Evolutionary conservation across 2,888 invertebrate species (phyloP).

Genomic region (Trissolcus japonicus): DNA sequence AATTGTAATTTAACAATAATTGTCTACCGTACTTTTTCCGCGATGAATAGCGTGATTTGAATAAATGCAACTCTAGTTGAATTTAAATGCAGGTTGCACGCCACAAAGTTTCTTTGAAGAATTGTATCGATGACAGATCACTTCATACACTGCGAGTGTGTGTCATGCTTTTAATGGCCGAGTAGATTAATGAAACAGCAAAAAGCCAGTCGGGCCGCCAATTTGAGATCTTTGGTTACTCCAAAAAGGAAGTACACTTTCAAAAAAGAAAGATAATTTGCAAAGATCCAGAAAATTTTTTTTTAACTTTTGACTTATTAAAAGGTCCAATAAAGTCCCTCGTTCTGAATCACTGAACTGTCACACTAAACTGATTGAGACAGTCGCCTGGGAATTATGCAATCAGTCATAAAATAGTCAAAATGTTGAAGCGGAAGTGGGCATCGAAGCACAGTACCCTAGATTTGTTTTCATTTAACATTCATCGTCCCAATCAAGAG

Average conservation of each 20-base stretch:
- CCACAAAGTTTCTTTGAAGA: slow-evolving; percentile 18
- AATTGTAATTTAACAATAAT: slow-evolving; percentile 24
- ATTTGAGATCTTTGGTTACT: background rate
- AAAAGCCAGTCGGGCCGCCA: background rate
- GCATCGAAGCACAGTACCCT: slow-evolving; percentile 2
- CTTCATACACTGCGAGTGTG: slow-evolving; percentile 20
- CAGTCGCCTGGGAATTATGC: background rate
- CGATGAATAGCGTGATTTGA: slow-evolving; percentile 17
- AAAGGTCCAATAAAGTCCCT: too few relatives aligned
- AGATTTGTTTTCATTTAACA: slow-evolving; percentile 19
- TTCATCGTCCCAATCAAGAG: slow-evolving; percentile 12
- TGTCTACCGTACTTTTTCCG: slow-evolving; percentile 20
- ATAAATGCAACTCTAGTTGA: slow-evolving; percentile 12
- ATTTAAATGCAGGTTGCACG: slow-evolving; percentile 35
- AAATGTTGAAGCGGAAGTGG: slow-evolving; percentile 23
- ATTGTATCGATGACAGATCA: slow-evolving; percentile 41
- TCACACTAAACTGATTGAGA: background rate
- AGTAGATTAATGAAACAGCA: slow-evolving; percentile 24
- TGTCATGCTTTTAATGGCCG: slow-evolving; percentile 29
- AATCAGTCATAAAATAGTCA: slow-evolving; percentile 13
- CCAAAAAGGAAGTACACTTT: background rate
- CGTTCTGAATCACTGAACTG: background rate
- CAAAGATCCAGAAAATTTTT: too few relatives aligned
- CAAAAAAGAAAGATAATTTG: too few relatives aligned
- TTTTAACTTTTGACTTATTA: too few relatives aligned